These are phyloP conservation scores for Lethrus apterus DNA, from an alignment of 1,140 invertebrate species.

Conservation along the genomic window DNA sequence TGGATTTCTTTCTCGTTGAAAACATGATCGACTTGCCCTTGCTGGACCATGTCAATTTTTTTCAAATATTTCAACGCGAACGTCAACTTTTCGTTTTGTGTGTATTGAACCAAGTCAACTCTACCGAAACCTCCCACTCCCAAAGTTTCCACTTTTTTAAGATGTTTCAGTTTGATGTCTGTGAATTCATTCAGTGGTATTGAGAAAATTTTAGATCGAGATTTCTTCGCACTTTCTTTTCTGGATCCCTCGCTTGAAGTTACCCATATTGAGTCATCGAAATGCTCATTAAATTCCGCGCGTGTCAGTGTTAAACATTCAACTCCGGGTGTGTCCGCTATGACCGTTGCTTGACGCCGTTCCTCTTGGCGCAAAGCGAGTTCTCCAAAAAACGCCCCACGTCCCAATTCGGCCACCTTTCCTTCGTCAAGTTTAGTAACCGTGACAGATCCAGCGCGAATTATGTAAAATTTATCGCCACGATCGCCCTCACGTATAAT, in stretches of 20 bases:
- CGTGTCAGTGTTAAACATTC: slow-evolving; percentile 85
- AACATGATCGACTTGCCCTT: slow-evolving; percentile 88
- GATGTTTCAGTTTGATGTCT: slow-evolving; percentile 64
- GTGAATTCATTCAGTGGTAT: slow-evolving; percentile 52
- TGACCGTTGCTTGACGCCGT: slow-evolving; percentile 78
- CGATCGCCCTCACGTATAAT: slow-evolving; percentile 80
- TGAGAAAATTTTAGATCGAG: too few species aligned
- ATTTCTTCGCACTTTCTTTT: background rate
- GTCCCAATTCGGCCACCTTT: slow-evolving; percentile 38
- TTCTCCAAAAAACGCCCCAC: slow-evolving; percentile 74
- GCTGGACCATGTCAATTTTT: slow-evolving; percentile 87
- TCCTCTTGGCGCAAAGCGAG: slow-evolving; percentile 74
- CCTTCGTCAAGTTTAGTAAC: slow-evolving; percentile 58
- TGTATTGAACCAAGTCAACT: slow-evolving; percentile 67
- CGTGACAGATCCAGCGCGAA: slow-evolving; percentile 80
- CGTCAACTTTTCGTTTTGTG: slow-evolving; percentile 54
- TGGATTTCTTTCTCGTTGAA: slow-evolving; percentile 89
- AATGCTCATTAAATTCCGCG: slow-evolving; percentile 45
- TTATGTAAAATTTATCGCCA: slow-evolving; percentile 95
- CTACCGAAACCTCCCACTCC: slow-evolving; percentile 91
- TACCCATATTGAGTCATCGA: slow-evolving; percentile 13
- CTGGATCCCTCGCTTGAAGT: background rate
- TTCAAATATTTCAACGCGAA: slow-evolving; percentile 90
- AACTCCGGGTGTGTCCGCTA: slow-evolving; percentile 77
- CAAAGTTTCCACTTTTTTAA: slow-evolving; percentile 76